Conservation (phyloP, 1,140 invertebrate species). For the Pollicipes pollicipes region DNA sequence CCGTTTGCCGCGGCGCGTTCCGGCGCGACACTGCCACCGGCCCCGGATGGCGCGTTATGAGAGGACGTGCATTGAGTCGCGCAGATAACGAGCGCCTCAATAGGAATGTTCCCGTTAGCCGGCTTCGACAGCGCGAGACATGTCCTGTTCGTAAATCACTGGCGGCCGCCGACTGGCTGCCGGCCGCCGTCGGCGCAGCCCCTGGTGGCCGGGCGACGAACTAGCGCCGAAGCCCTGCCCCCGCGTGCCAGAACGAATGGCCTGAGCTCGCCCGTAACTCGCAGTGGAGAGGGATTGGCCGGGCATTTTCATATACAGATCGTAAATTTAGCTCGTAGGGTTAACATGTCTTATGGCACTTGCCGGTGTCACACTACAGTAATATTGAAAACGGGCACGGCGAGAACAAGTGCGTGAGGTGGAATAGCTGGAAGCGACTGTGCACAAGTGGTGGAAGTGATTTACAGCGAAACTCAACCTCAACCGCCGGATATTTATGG, state of each 20-base stretch:
- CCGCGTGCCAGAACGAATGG: constrained; percentile 4
- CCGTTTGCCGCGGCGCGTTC: no score
- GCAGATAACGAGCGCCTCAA: background rate
- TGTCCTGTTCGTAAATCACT: background rate
- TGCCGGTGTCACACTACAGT: constrained; percentile 1
- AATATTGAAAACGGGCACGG: background rate
- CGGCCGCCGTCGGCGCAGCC: background rate
- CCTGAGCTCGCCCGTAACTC: constrained; percentile 8
- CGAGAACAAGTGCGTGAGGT: background rate
- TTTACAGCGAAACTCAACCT: background rate
- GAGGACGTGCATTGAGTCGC: background rate
- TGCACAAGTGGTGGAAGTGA: background rate
- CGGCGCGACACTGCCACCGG: no score
- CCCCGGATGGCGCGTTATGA: no score
- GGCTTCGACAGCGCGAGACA: background rate
- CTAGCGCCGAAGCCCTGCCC: constrained; percentile 7
- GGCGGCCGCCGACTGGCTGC: background rate
- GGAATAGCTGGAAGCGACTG: background rate
- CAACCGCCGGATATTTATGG: background rate
- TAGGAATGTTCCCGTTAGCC: background rate
- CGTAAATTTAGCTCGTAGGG: constrained; percentile 5
- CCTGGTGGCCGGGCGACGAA: constrained; percentile 5
- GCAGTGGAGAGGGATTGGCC: constrained; percentile 7
- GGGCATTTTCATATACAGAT: constrained; percentile 5
- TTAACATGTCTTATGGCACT: constrained; percentile 3